A percentile compares a stretch with the other conserved stretches of the same genome.
Evolutionary conservation across 2,113 vertebrate genomes (phyloP).

Genomic region (Uria lomvia): DNA sequence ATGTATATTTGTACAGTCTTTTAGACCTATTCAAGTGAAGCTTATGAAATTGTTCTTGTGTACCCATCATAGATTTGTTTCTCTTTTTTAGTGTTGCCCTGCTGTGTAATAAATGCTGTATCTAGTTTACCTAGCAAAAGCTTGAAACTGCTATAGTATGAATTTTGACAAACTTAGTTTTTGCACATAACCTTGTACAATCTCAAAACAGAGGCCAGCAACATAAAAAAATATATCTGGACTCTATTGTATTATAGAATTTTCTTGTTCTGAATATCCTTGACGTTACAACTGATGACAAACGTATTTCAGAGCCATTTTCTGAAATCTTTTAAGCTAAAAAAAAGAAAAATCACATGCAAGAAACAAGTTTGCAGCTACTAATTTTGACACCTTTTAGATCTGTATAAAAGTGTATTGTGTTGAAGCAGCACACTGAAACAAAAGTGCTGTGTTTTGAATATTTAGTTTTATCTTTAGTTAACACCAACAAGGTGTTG

Average conservation of each 20-base stretch:
- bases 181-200: slow-evolving; percentile 91
- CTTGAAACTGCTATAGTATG: slow-evolving; percentile 90
- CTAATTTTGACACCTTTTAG: slow-evolving; percentile 85
- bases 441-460: slow-evolving; percentile 76
- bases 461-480: slow-evolving; percentile 84
- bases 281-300: slow-evolving; percentile 77
- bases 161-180: slow-evolving; percentile 87
- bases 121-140: slow-evolving; percentile 89
- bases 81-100: slow-evolving; percentile 89
- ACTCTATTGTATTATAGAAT: slow-evolving; percentile 83
- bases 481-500: slow-evolving; percentile 78
- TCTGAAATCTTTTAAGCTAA: slow-evolving; percentile 82
- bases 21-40: slow-evolving; percentile 93
- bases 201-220: slow-evolving; percentile 82
- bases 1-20: slow-evolving; percentile 99
- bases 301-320: slow-evolving; percentile 79
- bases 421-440: slow-evolving; percentile 80
- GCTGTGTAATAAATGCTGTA: slow-evolving; percentile 94
- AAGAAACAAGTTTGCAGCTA: slow-evolving; percentile 81
- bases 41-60: slow-evolving; percentile 85
- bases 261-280: slow-evolving; percentile 82
- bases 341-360: slow-evolving; percentile 73
- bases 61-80: slow-evolving; percentile 86
- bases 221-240: slow-evolving; percentile 79
- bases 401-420: slow-evolving; percentile 85